phyloP scores from a whole-genome alignment of 2,797 vertebrate genomes.

The Bryconaethiops microstoma region DNA sequence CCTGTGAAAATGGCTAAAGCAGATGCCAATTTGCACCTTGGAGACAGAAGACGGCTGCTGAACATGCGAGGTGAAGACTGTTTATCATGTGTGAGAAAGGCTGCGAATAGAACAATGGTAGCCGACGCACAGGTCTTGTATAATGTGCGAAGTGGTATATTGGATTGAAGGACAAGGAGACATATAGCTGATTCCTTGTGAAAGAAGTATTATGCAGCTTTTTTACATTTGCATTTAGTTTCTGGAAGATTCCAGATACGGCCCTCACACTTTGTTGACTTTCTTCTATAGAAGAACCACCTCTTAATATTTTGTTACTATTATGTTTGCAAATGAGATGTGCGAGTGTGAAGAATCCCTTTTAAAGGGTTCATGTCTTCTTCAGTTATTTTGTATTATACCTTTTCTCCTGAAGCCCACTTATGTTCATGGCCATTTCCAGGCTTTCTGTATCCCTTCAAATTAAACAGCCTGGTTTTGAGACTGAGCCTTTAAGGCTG shows the following conservation, averaged over 20 bases:
- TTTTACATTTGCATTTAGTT: neutral
- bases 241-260: neutral
- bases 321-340: neutral
- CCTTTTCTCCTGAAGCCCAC: too few relatives aligned
- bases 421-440: too few relatives aligned
- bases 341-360: neutral
- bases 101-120: constrained; percentile 8
- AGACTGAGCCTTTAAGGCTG: too few relatives aligned
- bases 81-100: constrained; percentile 30
- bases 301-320: neutral
- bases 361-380: too few relatives aligned
- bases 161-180: neutral
- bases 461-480: too few relatives aligned
- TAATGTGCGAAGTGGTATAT: constrained; percentile 14
- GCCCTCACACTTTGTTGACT: neutral
- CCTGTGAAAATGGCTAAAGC: constrained; percentile 72
- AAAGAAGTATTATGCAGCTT: neutral
- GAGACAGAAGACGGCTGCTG: constrained; percentile 65
- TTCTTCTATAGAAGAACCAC: neutral
- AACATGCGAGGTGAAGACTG: constrained; percentile 31
- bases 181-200: neutral
- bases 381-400: too few relatives aligned
- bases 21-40: constrained; percentile 67
- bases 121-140: neutral
- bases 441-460: too few relatives aligned